These are phyloP conservation scores for Microtus pennsylvanicus DNA, from an alignment of 2,113 vertebrate genomes.

Conservation along the genomic window DNA sequence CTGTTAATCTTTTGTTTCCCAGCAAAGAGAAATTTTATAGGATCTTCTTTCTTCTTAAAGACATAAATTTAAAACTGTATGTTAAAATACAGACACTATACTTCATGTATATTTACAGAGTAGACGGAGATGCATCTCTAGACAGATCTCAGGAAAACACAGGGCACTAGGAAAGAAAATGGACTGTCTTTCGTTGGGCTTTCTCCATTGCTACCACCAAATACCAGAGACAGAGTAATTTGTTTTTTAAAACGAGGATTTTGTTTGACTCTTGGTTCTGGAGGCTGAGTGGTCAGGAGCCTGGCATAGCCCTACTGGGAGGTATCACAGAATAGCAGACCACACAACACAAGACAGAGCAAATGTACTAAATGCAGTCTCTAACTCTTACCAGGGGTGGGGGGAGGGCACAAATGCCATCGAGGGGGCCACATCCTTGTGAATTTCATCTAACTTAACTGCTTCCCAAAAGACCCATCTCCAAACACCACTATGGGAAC, in stretches of 20 bases:
- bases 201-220: neutral
- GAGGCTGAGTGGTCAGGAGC: neutral
- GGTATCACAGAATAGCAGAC: neutral
- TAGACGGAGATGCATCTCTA: neutral
- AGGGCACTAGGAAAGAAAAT: neutral
- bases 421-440: neutral
- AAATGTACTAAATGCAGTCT: neutral
- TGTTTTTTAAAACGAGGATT: neutral
- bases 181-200: neutral
- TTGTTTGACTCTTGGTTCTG: neutral
- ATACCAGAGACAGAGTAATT: neutral
- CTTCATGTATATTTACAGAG: slow-evolving; percentile 46
- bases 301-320: neutral
- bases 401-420: neutral
- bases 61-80: slow-evolving; percentile 57
- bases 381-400: neutral
- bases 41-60: slow-evolving; percentile 62
- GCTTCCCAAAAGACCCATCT: neutral
- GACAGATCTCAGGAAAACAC: neutral
- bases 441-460: neutral
- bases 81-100: slow-evolving; percentile 26
- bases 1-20: slow-evolving; percentile 75
- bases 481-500: neutral
- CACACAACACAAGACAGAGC: neutral
- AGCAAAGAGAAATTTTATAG: slow-evolving; percentile 66